Percentiles rank a stretch among this genome's conserved stretches.
Evolutionary conservation across 2,797 vertebrate genomes (phyloP).

Genomic region (Anguilla pacifica): DNA sequence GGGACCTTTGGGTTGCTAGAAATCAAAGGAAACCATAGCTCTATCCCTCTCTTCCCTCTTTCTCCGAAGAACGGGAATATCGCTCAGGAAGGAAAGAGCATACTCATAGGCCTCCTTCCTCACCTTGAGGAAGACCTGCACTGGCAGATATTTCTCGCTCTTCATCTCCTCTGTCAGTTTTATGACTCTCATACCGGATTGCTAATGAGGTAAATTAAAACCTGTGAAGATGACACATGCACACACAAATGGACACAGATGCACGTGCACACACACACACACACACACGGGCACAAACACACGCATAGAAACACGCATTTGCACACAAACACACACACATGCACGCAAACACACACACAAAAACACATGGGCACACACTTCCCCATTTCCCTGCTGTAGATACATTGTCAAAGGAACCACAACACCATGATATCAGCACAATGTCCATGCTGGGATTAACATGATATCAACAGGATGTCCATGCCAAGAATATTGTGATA

Average conservation of each 20-base stretch:
- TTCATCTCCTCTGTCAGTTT: not conserved
- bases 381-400: not conserved
- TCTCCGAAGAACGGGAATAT: not conserved
- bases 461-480: too few relatives aligned
- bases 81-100: not conserved
- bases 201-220: constrained; percentile 29
- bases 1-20: constrained; percentile 43
- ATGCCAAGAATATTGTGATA: too few relatives aligned
- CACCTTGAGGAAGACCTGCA: not conserved
- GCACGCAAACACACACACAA: too few relatives aligned
- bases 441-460: too few relatives aligned
- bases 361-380: too few relatives aligned
- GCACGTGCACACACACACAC: not conserved
- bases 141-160: not conserved
- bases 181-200: not conserved
- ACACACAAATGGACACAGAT: not conserved
- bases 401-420: not conserved
- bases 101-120: not conserved
- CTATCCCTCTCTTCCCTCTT: too few relatives aligned
- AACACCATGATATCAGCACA: constrained; percentile 8
- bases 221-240: not conserved
- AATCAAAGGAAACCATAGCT: too few relatives aligned
- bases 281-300: not conserved
- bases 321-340: not conserved
- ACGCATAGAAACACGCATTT: too few relatives aligned